phyloP scores from a whole-genome alignment of 2,113 vertebrate species.

The Capricornis sumatraensis region DNA sequence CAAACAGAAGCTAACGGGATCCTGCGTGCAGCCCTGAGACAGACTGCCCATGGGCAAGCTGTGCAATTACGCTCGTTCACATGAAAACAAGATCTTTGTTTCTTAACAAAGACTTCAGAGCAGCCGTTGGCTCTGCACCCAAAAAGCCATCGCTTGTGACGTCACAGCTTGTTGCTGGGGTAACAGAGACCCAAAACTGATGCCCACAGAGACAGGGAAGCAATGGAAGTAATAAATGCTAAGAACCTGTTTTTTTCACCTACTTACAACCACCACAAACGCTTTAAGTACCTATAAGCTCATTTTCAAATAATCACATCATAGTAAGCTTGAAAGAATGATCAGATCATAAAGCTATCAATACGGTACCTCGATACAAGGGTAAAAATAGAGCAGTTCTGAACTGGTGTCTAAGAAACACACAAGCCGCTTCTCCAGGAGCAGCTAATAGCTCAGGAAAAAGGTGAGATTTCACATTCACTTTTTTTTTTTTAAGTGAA shows the following conservation, averaged over 20 bases:
- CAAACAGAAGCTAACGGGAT: not conserved
- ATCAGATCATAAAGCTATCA: not conserved
- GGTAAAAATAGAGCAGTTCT: constrained; percentile 10
- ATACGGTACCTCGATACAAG: not conserved
- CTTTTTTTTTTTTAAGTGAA: not conserved
- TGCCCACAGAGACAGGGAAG: constrained; percentile 15
- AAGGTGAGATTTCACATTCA: not conserved
- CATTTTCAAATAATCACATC: constrained; percentile 30
- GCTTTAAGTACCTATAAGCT: not conserved
- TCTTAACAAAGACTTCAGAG: constrained; percentile 58
- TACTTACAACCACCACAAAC: not conserved
- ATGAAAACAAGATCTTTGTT: constrained; percentile 62
- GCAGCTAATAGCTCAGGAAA: not conserved
- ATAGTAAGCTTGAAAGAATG: constrained; percentile 14
- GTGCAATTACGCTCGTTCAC: constrained; percentile 24
- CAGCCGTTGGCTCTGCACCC: constrained; percentile 52
- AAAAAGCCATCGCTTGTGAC: constrained; percentile 61
- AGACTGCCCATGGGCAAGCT: constrained; percentile 18
- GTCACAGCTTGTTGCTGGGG: constrained; percentile 69
- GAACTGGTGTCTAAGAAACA: not conserved
- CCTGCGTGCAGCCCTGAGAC: constrained; percentile 19
- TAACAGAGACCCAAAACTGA: constrained; percentile 67
- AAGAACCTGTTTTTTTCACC: not conserved
- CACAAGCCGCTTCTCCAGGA: not conserved
- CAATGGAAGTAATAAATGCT: not conserved